phyloP scores from a whole-genome alignment of 2,113 vertebrate species.

The Gobio gobio region DNA sequence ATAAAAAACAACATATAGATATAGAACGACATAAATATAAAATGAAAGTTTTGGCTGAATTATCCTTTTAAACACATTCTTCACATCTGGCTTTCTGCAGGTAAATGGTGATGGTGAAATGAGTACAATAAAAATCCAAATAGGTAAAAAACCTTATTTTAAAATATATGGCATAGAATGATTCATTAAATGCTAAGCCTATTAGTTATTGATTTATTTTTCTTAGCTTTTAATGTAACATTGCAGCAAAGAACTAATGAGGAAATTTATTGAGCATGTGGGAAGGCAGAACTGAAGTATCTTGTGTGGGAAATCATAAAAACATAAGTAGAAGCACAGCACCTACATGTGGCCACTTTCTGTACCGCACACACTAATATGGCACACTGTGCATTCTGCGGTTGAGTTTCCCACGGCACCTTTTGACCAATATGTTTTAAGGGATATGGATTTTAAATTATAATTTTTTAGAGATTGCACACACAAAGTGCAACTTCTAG shows the following conservation, averaged over 20 bases:
- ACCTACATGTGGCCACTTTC: constrained; percentile 54
- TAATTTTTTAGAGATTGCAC: neutral
- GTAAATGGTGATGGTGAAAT: neutral
- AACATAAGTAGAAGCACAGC: constrained; percentile 42
- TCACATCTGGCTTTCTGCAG: neutral
- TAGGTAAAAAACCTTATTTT: neutral
- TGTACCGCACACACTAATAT: constrained; percentile 44
- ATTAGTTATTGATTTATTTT: neutral
- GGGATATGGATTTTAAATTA: neutral
- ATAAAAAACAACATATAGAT: too few species aligned
- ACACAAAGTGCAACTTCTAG: neutral
- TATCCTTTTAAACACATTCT: neutral
- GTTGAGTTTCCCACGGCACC: neutral
- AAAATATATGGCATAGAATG: neutral
- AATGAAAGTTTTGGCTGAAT: neutral
- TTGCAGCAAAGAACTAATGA: neutral
- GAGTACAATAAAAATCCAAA: neutral
- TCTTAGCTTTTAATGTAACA: neutral
- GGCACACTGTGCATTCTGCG: neutral
- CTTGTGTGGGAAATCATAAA: constrained; percentile 8
- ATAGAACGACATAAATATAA: neutral
- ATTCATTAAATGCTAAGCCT: neutral
- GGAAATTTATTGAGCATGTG: neutral
- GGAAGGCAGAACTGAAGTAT: neutral
- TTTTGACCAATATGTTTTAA: neutral